Base-by-base conservation (phyloP, 2,797 vertebrate species). In the Iguana delicatissima region DNA sequence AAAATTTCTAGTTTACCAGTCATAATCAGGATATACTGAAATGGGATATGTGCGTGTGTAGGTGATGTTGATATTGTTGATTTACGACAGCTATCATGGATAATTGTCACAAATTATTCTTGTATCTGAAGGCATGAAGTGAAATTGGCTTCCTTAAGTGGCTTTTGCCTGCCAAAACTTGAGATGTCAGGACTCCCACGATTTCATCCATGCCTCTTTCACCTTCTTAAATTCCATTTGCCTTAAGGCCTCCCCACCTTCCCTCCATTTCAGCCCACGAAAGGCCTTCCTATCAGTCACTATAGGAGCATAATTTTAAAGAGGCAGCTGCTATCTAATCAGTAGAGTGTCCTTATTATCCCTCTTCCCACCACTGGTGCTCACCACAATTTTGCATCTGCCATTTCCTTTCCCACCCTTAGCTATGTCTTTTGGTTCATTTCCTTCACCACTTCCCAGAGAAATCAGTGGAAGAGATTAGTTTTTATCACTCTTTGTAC, bases 381-480 rank as follows among this genome's bases (percentile, higher is more conserved):
- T 74, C 52, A 82, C 20, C 13, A 35, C 26, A n/a, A 7, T n/a
- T n/a, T 72, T 62, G 57, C 52, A 22, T 52, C 32, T 9, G 24
- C 6, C 22, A 14, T 4, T 46, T 13, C 52, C 57, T 67, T 87
- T 6, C 32, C 42, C 18, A 67, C 9, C 20, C 32, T 50, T 59
- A 80, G 50, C 20, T 80, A 10, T 80, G 64, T 32, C 13, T 55
- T 67, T 29, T 76, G 13, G 72, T 26, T 89, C 50, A 84, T 6
- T 84, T 76, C 18, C 12, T 77, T 77, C 59, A 8, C 55, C 57
- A 20, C 24, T 20, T 46, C 38, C 22, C 26, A 50, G 62, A 74
- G 32, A 89, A 83, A 62, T 10, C 42, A 76, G n/a, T 74, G 52
- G 85, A n/a, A 84, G 26, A 89, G 22, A 64, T 59, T 64, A 26